Conservation (phyloP, 2,797 vertebrate species). For the Sandelia bainsii region DNA sequence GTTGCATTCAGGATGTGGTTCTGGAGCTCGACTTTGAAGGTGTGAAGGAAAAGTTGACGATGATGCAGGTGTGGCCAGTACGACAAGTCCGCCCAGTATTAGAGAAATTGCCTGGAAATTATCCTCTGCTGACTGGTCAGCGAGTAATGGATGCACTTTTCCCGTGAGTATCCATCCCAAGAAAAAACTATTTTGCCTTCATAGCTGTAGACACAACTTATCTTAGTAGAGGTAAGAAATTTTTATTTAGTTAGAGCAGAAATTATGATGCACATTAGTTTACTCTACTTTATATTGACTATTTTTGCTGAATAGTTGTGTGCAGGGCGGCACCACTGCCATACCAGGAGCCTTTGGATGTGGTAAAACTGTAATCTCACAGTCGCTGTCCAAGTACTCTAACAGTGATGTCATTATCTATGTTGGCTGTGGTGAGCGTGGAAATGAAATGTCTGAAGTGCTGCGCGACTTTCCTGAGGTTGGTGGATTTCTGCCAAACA, state of each 20-base stretch:
- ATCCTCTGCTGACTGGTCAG: constrained; percentile 88
- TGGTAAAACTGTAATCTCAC: constrained; percentile 98
- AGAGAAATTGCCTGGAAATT: constrained; percentile 96
- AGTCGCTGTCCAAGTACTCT: constrained; percentile 98
- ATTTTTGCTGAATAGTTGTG: constrained; percentile 85
- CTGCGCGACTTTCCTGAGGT: constrained; percentile 92
- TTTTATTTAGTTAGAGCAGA: not conserved
- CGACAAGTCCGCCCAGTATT: constrained; percentile 95
- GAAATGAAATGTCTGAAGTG: constrained; percentile 99
- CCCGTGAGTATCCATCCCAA: constrained; percentile 86
- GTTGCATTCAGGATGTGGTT: constrained; percentile 90
- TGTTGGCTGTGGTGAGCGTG: constrained; percentile 97
- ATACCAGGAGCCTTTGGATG: constrained; percentile 99
- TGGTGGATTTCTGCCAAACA: constrained; percentile 10
- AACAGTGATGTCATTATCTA: constrained; percentile 99
- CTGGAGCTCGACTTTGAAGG: constrained; percentile 98
- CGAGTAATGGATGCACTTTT: constrained; percentile 90
- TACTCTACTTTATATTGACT: not conserved
- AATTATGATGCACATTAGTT: not conserved
- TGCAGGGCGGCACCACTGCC: constrained; percentile 98
- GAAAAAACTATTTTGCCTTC: not conserved
- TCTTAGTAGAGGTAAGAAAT: not conserved
- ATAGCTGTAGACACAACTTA: not conserved
- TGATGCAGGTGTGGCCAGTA: constrained; percentile 98
- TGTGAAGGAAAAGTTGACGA: constrained; percentile 96